Base-by-base conservation (phyloP, 2,888 invertebrate species). In the Ligdia adustata region DNA sequence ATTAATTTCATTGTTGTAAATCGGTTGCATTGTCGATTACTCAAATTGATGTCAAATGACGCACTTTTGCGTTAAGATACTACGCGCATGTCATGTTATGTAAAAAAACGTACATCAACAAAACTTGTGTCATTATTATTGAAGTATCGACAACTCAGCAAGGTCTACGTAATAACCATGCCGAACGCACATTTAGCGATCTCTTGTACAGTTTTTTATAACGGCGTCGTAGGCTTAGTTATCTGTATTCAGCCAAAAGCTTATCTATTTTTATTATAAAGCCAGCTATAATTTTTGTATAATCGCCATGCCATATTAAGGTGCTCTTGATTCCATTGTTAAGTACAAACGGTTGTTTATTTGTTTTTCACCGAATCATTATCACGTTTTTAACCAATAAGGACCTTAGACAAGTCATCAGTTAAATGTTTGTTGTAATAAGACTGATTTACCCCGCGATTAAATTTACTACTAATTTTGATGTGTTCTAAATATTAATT, bases 281-380 rank as follows among this genome's bases (percentile, higher is more conserved):
- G 50, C 54, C 48, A 28, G 35, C 58, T 56, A 45, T 45, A 54
- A 47, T 51, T 55, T 32, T 42, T 11, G 31, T 29, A 15, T 41
- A 40, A 45, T 55, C 48, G 40, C 24, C 33, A 60, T 60, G 49
- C 61, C 76, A 79, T 81, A 72, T 60, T 57, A 65, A 66, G 84
- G 82, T 86, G 83, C 83, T 85, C 76, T 74, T 57, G 64, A 74
- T 75, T 79, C 75, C 75, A 73, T 72, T 72, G 62, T 72, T 70
- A 77, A 76, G 80, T 81, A 80, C 75, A 82, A 79, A 75, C 58
- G 9, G 29, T 40, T 35, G 20, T 48, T 61, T 63, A 57, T 66
- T 49, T 63, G 57, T 55, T n/a, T 64, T 58, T 55, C 61, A 71
- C 9, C 11, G 29, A 31, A 41, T 42, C 48, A 33, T 34, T 31